These are phyloP conservation scores for Heliconius nattereri DNA, from an alignment of 1,140 invertebrate genomes.

Conservation along the genomic window DNA sequence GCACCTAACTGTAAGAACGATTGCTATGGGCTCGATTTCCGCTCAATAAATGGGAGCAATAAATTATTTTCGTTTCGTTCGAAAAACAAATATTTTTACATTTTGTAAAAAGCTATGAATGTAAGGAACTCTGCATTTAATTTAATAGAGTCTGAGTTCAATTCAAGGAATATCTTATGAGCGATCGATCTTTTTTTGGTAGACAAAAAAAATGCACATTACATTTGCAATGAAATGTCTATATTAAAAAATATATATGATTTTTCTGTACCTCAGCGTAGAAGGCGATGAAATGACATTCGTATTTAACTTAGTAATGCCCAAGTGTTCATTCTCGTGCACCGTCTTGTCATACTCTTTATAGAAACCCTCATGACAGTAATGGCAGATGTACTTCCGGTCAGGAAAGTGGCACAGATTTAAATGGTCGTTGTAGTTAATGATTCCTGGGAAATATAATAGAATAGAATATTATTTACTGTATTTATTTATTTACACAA, in stretches of 20 bases:
- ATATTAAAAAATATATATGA: too few species aligned
- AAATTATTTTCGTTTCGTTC: too few species aligned
- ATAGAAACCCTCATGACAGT: slow-evolving; percentile 71
- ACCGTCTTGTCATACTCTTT: slow-evolving; percentile 53
- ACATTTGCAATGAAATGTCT: too few species aligned
- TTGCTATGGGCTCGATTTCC: too few species aligned
- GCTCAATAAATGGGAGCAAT: too few species aligned
- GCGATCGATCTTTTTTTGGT: too few species aligned
- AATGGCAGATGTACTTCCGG: slow-evolving; percentile 61
- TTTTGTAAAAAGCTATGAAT: too few species aligned
- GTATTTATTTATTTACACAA: background rate
- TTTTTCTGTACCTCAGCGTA: slow-evolving; percentile 30
- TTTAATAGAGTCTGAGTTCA: too few species aligned
- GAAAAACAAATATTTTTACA: too few species aligned
- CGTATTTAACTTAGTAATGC: slow-evolving; percentile 51
- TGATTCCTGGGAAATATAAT: slow-evolving; percentile 58
- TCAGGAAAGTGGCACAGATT: slow-evolving; percentile 70
- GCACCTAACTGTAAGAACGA: background rate
- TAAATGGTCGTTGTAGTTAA: slow-evolving; percentile 76
- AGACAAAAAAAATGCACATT: too few species aligned
- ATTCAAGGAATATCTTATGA: too few species aligned
- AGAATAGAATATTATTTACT: background rate
- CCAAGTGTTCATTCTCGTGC: slow-evolving; percentile 73
- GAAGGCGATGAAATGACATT: slow-evolving; percentile 32
- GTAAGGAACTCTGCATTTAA: too few species aligned